Evolutionary conservation across 2,797 vertebrate species (phyloP).

Genomic region (Mycteria americana): DNA sequence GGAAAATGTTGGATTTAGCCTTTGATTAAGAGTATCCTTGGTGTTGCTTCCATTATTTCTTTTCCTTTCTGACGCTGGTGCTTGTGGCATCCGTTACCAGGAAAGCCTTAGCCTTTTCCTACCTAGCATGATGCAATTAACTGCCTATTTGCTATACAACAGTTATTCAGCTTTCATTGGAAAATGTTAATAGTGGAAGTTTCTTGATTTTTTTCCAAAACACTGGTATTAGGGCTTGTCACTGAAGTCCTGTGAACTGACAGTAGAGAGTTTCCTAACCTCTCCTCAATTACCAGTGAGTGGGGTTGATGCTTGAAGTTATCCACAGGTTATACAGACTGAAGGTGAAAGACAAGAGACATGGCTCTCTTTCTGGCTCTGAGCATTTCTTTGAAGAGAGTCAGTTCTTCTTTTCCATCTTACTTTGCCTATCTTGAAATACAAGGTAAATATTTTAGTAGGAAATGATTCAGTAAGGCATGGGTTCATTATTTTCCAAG

Average conservation of each 20-base stretch:
- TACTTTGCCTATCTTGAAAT: constrained; percentile 36
- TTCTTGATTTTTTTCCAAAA: not conserved
- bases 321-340: constrained; percentile 14
- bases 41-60: not conserved
- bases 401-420: constrained; percentile 12
- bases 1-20: not conserved
- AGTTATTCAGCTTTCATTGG: not conserved
- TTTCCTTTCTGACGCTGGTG: not conserved
- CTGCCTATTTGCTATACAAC: not conserved
- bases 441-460: constrained; percentile 47
- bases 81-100: not conserved
- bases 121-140: not conserved
- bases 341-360: constrained; percentile 35
- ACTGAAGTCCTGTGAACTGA: not conserved
- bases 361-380: not conserved
- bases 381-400: constrained; percentile 38
- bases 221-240: not conserved
- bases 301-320: constrained; percentile 50
- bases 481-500: constrained; percentile 10
- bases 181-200: not conserved
- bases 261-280: constrained; percentile 11
- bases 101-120: not conserved
- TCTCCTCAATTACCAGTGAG: constrained; percentile 40
- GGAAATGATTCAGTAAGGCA: not conserved
- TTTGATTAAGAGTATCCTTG: not conserved